These are phyloP conservation scores for Eurystomus glaucurus DNA, from an alignment of 2,797 vertebrate genomes.

Conservation along the genomic window DNA sequence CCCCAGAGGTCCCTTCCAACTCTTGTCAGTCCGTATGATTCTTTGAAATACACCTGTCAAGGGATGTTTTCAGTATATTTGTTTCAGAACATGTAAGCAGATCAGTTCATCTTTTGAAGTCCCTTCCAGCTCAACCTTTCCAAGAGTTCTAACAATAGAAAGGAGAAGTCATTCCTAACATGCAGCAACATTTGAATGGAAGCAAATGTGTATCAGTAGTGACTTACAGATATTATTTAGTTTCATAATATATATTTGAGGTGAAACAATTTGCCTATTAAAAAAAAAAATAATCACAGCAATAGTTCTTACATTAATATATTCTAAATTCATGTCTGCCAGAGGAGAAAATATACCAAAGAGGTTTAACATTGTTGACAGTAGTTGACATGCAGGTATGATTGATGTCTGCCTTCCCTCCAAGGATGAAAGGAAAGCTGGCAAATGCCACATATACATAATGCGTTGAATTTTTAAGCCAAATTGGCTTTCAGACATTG, in stretches of 20 bases:
- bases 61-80: not conserved
- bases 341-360: not conserved
- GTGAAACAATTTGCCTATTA: not conserved
- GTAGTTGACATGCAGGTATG: constrained; percentile 23
- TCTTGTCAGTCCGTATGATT: not conserved
- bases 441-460: constrained; percentile 64
- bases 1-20: not conserved
- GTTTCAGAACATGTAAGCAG: not conserved
- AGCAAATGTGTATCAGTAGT: not conserved
- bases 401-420: constrained; percentile 50
- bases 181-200: not conserved
- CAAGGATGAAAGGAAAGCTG: constrained; percentile 32
- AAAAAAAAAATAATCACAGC: not conserved
- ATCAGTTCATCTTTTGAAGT: not conserved
- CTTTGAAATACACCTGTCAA: not conserved
- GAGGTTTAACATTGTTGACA: constrained; percentile 36
- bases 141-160: not conserved
- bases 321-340: constrained; percentile 20
- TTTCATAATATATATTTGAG: not conserved
- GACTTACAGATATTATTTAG: not conserved
- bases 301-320: not conserved
- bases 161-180: not conserved
- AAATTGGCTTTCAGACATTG: constrained; percentile 30
- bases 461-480: constrained; percentile 33
- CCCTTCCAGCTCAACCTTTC: not conserved